Evolutionary conservation across 2,113 vertebrate species (phyloP), one percentile per base, ranked within the genome.

Genomic region (Nyctibius bracteatus): DNA sequence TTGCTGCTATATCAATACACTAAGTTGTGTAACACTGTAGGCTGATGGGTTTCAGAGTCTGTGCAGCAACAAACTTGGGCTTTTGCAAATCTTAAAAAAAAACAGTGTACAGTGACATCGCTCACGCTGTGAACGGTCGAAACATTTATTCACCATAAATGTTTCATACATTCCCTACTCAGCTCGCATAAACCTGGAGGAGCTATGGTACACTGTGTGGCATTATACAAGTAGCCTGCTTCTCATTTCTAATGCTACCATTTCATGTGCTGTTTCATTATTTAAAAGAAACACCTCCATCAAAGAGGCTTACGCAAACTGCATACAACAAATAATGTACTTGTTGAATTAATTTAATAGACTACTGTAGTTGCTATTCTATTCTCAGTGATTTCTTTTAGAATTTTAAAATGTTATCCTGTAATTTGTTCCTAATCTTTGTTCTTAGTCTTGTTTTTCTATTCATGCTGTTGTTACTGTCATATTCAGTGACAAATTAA

Each of bases 61-160:
- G 2, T n/a, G n/a, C 24, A 61, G 39, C 14, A 67, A 28, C 22
- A 75, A 54, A 87, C 6, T 2, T 22, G 33, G 9, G 5, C 22
- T 81, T 75, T 71, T 41, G 10, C 31, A 84, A 71, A 72, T 74
- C 24, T 57, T 57, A 7, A 6, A 70, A 46, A 61, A 78, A 27
- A 0, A 1, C 17, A 55, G 24, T 44, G 4, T 46, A 51, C 2
- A 68, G 27, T 79, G 33, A 59, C 16, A 63, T 51, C 2, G 2
- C 30, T 70, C 18, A 55, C 35, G 59, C 4, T 44, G 18, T 19
- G 18, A 54, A 31, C 0, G 4, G 37, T 2, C 65, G 17, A 84
- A 94, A 81, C 1, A 5, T 1, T 72, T 74, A 47, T 51, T 74
- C 57, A 52, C n/a, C 37, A 11, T 35, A 72, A 68, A 28, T 24